phyloP scores from a whole-genome alignment of 2,888 invertebrate species.

The Agrypnus murinus region DNA sequence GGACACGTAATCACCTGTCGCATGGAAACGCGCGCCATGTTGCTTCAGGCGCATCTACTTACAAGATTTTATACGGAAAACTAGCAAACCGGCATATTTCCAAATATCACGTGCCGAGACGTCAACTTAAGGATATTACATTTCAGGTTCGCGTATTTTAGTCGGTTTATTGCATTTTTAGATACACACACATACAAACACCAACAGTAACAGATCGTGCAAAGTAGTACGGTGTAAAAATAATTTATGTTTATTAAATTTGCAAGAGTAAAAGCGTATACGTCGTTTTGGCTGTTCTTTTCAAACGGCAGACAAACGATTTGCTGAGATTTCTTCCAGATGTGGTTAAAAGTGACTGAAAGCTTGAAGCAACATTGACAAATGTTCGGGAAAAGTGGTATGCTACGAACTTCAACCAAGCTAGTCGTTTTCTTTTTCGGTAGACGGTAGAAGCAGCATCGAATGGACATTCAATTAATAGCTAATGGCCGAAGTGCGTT shows the following conservation, averaged over 20 bases:
- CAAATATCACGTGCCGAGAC: conserved; percentile 30
- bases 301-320: conserved; percentile 12
- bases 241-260: conserved; percentile 29
- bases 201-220: conserved; percentile 18
- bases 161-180: conserved; percentile 25
- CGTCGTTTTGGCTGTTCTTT: conserved; percentile 9
- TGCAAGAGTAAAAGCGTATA: conserved; percentile 7
- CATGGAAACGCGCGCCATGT: conserved; percentile 50
- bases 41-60: conserved; percentile 39
- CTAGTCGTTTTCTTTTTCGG: conserved; percentile 26
- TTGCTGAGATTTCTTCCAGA: conserved; percentile 29
- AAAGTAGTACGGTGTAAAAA: conserved; percentile 9
- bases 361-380: conserved; percentile 29
- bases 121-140: conserved; percentile 37
- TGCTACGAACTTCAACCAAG: conserved; percentile 13
- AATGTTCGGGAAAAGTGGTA: conserved; percentile 29
- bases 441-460: conserved; percentile 31
- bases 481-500: conserved; percentile 55
- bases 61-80: conserved; percentile 46
- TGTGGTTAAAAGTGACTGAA: conserved; percentile 29
- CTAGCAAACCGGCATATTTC: conserved; percentile 26
- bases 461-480: conserved; percentile 59
- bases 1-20: conserved; percentile 56
- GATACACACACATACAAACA: not conserved
- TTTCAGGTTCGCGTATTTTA: conserved; percentile 30